These are phyloP conservation scores for Amorpha juglandis DNA, from an alignment of 2,888 invertebrate species.

Conservation along the genomic window DNA sequence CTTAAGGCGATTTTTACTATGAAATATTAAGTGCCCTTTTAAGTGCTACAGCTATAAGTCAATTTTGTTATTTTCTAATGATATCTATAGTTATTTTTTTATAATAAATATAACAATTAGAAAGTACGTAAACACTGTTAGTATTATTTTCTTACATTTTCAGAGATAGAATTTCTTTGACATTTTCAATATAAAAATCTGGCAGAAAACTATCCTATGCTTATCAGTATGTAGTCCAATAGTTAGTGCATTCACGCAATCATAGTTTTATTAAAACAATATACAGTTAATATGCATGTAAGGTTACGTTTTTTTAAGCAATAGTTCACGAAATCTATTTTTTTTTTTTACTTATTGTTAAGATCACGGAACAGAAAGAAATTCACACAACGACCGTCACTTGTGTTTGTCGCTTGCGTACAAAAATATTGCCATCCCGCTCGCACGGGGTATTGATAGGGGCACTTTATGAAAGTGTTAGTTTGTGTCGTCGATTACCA, in stretches of 20 bases:
- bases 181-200: neutral
- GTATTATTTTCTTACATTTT: constrained; percentile 8
- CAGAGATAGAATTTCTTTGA: neutral
- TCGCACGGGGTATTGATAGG: too few species aligned
- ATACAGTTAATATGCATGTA: neutral
- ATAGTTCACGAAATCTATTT: too few species aligned
- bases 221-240: constrained; percentile 15
- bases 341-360: too few species aligned
- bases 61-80: neutral
- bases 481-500: too few species aligned
- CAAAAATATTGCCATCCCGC: too few species aligned
- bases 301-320: too few species aligned
- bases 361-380: too few species aligned
- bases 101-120: constrained; percentile 13
- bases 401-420: too few species aligned
- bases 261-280: neutral
- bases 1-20: too few species aligned
- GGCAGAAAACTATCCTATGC: constrained; percentile 12
- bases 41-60: neutral
- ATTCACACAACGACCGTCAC: too few species aligned
- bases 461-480: too few species aligned
- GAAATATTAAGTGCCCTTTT: too few species aligned
- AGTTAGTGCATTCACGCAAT: constrained; percentile 32
- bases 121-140: constrained; percentile 33
- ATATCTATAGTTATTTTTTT: neutral